A percentile compares a stretch with the other conserved stretches of the same genome.
phyloP scores from a whole-genome alignment of 2,888 invertebrate species.

The Cantharis rufa region DNA sequence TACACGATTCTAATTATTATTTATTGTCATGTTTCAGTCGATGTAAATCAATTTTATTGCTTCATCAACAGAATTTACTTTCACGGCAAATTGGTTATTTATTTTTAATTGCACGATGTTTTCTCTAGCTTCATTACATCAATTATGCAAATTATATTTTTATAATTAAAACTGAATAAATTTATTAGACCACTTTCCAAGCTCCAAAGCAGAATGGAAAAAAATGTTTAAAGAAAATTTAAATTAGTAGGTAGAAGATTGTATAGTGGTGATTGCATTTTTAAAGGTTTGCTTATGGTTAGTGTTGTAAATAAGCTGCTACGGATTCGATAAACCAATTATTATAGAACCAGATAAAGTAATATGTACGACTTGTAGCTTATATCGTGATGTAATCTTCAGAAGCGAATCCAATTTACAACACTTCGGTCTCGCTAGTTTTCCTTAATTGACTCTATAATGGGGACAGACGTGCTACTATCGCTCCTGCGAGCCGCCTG shows the following conservation, averaged over 20 bases:
- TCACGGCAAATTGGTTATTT: slow-evolving; percentile 21
- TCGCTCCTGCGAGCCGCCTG: slow-evolving; percentile 39
- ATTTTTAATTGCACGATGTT: slow-evolving; percentile 19
- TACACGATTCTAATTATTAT: slow-evolving; percentile 54
- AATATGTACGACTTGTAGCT: slow-evolving; percentile 41
- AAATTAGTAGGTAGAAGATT: slow-evolving; percentile 14
- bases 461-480: slow-evolving; percentile 41
- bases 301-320: slow-evolving; percentile 23
- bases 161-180: slow-evolving; percentile 7
- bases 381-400: slow-evolving; percentile 46
- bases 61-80: slow-evolving; percentile 43
- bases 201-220: neutral
- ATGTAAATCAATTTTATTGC: slow-evolving; percentile 48
- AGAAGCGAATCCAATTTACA: slow-evolving; percentile 46
- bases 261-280: slow-evolving; percentile 7
- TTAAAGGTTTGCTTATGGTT: slow-evolving; percentile 17
- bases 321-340: slow-evolving; percentile 38
- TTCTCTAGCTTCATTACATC: slow-evolving; percentile 9
- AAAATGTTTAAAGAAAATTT: slow-evolving; percentile 15
- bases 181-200: slow-evolving; percentile 17
- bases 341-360: slow-evolving; percentile 36
- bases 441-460: slow-evolving; percentile 46
- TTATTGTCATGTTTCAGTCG: slow-evolving; percentile 48
- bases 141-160: slow-evolving; percentile 7
- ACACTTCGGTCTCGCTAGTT: slow-evolving; percentile 45